phyloP scores from a whole-genome alignment of 2,888 invertebrate genomes.

The Sphaeridia pumilis region DNA sequence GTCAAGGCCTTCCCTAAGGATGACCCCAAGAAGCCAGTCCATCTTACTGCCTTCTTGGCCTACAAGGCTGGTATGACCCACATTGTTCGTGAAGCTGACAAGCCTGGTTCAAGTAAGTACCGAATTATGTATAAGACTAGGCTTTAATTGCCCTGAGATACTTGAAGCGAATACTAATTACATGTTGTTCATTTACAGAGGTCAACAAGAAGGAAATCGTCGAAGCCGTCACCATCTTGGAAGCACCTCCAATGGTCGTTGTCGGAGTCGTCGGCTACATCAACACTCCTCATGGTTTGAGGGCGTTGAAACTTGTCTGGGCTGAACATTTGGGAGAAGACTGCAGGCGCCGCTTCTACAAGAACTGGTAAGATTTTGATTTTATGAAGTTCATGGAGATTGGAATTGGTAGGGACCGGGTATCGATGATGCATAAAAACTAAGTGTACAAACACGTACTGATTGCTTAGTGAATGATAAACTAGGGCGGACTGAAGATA shows the following conservation, averaged over 20 bases:
- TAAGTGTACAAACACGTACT: slow-evolving; percentile 28
- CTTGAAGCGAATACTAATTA: too few species aligned
- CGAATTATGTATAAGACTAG: too few species aligned
- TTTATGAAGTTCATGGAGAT: neutral
- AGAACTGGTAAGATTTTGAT: slow-evolving; percentile 78
- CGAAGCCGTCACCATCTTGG: slow-evolving; percentile 95
- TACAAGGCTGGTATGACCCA: slow-evolving; percentile 99
- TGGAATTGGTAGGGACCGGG: neutral
- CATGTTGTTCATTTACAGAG: slow-evolving; percentile 51
- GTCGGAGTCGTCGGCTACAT: slow-evolving; percentile 98
- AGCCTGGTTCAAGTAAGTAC: slow-evolving; percentile 93
- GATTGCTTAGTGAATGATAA: slow-evolving; percentile 33
- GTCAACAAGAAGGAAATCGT: slow-evolving; percentile 99
- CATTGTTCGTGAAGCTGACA: slow-evolving; percentile 94
- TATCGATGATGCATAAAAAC: slow-evolving; percentile 31
- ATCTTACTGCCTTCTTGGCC: slow-evolving; percentile 92
- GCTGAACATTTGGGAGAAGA: slow-evolving; percentile 99
- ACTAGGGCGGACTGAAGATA: slow-evolving; percentile 34
- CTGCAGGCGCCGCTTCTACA: slow-evolving; percentile 96
- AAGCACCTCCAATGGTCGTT: slow-evolving; percentile 95
- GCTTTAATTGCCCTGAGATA: neutral
- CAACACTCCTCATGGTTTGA: slow-evolving; percentile 93
- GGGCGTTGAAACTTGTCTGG: slow-evolving; percentile 91
- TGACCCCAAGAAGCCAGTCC: slow-evolving; percentile 89
- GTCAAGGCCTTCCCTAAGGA: slow-evolving; percentile 99